phyloP scores from a whole-genome alignment of 2,888 invertebrate species.

The Alviniconcha strummeri region DNA sequence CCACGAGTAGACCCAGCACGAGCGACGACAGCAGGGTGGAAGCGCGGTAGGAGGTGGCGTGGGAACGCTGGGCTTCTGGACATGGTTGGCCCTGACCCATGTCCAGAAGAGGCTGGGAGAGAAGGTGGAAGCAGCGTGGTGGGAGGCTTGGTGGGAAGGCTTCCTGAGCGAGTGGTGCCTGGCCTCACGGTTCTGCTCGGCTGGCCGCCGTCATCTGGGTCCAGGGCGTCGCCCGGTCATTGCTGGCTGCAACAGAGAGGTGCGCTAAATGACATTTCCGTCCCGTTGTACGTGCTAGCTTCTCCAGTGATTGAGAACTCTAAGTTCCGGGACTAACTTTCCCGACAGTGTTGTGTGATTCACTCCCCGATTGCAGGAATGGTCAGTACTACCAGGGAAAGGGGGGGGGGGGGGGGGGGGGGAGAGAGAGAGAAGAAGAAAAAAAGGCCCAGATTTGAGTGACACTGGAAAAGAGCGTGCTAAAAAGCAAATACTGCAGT shows the following conservation, averaged over 20 bases:
- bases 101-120: neutral
- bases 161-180: too few species aligned
- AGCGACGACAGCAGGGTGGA: neutral
- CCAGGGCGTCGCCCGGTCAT: neutral
- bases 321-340: too few species aligned
- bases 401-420: accelerated
- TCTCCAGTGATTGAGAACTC: neutral
- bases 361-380: too few species aligned
- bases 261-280: neutral
- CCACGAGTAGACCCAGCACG: neutral
- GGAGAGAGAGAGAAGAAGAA: too few species aligned
- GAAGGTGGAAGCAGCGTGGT: neutral
- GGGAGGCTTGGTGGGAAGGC: too few species aligned
- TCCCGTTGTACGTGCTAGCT: too few species aligned
- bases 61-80: neutral
- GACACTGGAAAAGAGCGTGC: too few species aligned
- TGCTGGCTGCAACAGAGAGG: constrained; percentile 1
- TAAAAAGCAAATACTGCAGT: too few species aligned
- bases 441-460: too few species aligned
- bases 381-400: too few species aligned
- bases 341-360: too few species aligned
- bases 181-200: neutral
- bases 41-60: neutral
- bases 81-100: constrained; percentile 32
- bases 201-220: constrained; percentile 4